Evolutionary conservation across 1,140 invertebrate species (phyloP), one percentile per base, ranked within the genome.

Genomic region (Muscidifurax raptorellus): DNA sequence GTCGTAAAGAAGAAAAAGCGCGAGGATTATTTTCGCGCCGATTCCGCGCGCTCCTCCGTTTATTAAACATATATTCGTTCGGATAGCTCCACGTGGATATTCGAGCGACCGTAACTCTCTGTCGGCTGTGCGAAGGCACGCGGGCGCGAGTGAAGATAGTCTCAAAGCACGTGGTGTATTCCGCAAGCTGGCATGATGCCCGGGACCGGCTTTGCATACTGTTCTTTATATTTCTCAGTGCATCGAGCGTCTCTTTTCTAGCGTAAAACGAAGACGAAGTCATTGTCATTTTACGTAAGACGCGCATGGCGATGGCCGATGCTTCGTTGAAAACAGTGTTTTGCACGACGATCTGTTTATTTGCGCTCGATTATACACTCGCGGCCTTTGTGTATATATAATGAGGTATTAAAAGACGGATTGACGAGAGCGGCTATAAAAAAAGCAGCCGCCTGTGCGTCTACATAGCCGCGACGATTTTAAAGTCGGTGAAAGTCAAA

Each of bases 261-360:
- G 28, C 74, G 25, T 47, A 44, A 67, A 77, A 83, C 36, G 74
- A 83, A 52, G 18, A n/a, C 9, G 74, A 77, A 83, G 59, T 83
- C 74, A 77, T 83, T 77, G 74, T 83, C 82, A 77, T 30, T 25
- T 82, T 82, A 82, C 52, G 72, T 82, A 82, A 75, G 30, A n/a
- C n/a, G n/a, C n/a, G n/a, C n/a, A n/a, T n/a, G n/a, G n/a, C n/a
- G n/a, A n/a, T n/a, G n/a, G n/a, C 25, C 44, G 15, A 66, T 6
- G 22, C 52, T 59, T 47, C 44, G 44, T 59, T 59, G 52, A 22
- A 22, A 59, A 59, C 52, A 22, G 52, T 59, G 52, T n/a, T 59
- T n/a, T 59, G n/a, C 47, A 5, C 52, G 15, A 18, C 6, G 52
- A 18, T 18, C 52, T 59, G 52, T 59, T 59, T 59, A 59, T 59